Evolutionary conservation across 2,797 vertebrate species (phyloP).

Genomic region (Anguilla obscura): DNA sequence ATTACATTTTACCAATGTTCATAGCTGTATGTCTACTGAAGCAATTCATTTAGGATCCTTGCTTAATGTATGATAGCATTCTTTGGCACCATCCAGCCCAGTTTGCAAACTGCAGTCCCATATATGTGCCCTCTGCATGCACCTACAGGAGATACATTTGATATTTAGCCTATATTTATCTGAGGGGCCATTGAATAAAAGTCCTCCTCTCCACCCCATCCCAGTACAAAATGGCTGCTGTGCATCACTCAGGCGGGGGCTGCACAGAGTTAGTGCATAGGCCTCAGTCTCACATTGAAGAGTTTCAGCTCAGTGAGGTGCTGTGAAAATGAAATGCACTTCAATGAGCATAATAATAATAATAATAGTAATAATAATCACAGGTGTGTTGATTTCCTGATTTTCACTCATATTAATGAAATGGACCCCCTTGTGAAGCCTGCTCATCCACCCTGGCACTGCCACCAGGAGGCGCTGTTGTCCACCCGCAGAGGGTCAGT

Average conservation of each 20-base stretch:
- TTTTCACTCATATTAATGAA: neutral
- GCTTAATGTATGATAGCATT: neutral
- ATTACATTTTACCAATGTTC: neutral
- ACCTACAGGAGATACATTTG: neutral
- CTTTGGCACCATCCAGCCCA: neutral
- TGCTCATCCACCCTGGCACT: neutral
- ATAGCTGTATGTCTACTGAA: neutral
- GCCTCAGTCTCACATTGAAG: too few relatives aligned
- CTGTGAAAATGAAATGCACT: neutral
- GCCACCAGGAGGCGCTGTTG: slow-evolving; percentile 26
- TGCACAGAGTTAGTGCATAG: too few relatives aligned
- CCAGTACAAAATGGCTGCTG: neutral
- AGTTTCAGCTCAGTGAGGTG: too few relatives aligned
- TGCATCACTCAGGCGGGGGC: neutral
- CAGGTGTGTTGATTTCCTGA: neutral
- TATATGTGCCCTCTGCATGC: neutral
- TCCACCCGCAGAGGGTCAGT: neutral
- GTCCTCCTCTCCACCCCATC: neutral
- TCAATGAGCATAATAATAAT: neutral
- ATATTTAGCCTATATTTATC: neutral
- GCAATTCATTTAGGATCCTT: neutral
- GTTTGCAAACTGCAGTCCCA: neutral
- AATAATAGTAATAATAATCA: neutral
- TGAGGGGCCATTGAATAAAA: too few relatives aligned
- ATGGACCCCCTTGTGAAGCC: neutral